These are phyloP conservation scores for Narcine bancroftii DNA, from an alignment of 2,113 vertebrate species.

Conservation along the genomic window DNA sequence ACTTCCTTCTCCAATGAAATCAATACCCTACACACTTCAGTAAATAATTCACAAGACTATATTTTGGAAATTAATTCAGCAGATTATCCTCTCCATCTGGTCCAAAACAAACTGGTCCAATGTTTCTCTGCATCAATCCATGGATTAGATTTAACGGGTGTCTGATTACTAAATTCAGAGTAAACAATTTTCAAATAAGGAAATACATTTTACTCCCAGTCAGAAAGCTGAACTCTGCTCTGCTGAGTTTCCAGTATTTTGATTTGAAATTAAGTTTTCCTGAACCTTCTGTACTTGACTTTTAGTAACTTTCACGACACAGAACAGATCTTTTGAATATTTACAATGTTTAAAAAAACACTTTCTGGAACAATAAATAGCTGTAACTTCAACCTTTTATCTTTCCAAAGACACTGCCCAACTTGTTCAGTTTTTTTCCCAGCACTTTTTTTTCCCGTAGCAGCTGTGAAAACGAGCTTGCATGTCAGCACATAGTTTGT, in stretches of 20 bases:
- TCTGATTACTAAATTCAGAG: neutral
- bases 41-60: neutral
- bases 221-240: too few relatives aligned
- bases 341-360: too few relatives aligned
- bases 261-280: too few relatives aligned
- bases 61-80: neutral
- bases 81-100: too few relatives aligned
- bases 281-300: too few relatives aligned
- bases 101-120: neutral
- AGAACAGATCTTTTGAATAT: too few relatives aligned
- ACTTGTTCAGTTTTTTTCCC: too few relatives aligned
- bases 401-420: too few relatives aligned
- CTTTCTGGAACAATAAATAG: too few relatives aligned
- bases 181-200: neutral
- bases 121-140: neutral
- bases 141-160: neutral
- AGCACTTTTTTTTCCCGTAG: neutral
- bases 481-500: neutral
- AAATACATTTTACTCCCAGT: neutral
- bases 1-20: neutral
- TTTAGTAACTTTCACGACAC: too few relatives aligned
- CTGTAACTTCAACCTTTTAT: too few relatives aligned
- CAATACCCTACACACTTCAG: neutral
- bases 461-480: neutral
- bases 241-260: too few relatives aligned